A percentile compares a stretch with the other conserved stretches of the same genome.
phyloP scores from a whole-genome alignment of 2,797 vertebrate species.

The Euthynnus affinis region DNA sequence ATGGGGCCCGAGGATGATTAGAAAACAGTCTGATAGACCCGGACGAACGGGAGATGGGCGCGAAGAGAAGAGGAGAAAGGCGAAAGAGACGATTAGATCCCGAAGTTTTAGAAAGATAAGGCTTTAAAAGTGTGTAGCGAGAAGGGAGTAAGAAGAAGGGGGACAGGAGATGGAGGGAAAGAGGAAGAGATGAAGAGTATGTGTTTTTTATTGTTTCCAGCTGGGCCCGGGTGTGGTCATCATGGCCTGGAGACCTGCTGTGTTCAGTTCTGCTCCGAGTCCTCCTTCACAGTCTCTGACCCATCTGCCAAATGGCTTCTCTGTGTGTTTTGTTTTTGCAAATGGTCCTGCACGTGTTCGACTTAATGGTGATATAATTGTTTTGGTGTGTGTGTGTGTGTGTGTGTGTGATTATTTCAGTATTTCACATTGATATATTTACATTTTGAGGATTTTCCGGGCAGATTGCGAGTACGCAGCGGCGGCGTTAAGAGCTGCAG shows the following conservation, averaged over 20 bases:
- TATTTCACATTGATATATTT: conserved; percentile 18
- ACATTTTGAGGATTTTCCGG: conserved; percentile 1
- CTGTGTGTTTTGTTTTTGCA: conserved; percentile 57
- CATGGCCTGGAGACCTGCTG: conserved; percentile 74
- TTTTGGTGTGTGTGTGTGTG: conserved; percentile 33
- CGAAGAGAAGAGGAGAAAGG: not conserved
- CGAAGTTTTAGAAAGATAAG: not conserved
- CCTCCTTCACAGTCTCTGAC: conserved; percentile 60
- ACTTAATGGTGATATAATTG: conserved; percentile 37
- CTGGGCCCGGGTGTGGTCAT: conserved; percentile 85
- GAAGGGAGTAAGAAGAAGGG: conserved; percentile 27
- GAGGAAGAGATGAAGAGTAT: conserved; percentile 64
- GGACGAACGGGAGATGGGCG: conserved; percentile 34
- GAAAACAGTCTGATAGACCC: conserved; percentile 35
- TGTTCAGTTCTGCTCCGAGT: conserved; percentile 66
- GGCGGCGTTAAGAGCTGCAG: not conserved
- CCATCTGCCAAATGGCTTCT: conserved; percentile 73
- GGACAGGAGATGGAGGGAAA: conserved; percentile 47
- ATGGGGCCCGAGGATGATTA: conserved; percentile 39
- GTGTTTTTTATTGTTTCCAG: conserved; percentile 82
- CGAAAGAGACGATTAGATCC: conserved; percentile 1
- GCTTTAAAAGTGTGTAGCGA: conserved; percentile 8
- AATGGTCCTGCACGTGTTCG: conserved; percentile 34
- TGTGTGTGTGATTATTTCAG: conserved; percentile 28
- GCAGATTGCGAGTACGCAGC: not conserved